Conservation (phyloP, 2,888 invertebrate genomes). For the Acholoe squamosa region DNA sequence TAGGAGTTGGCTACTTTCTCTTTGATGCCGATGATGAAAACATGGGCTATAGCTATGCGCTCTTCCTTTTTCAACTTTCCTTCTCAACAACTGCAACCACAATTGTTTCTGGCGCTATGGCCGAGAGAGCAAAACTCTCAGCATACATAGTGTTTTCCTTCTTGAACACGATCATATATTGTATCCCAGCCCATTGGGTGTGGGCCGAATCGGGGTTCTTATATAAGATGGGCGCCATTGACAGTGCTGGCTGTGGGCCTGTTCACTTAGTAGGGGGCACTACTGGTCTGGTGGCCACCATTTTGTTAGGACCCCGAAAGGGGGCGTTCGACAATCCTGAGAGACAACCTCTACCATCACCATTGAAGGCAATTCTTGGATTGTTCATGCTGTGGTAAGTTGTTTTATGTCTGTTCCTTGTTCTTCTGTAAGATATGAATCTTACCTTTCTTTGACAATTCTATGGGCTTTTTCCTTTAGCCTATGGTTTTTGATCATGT, state of each 20-base stretch:
- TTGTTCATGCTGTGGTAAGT: slow-evolving; percentile 77
- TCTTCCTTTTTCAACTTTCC: slow-evolving; percentile 83
- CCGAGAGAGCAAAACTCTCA: slow-evolving; percentile 79
- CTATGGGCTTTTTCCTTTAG: no score
- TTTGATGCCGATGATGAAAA: slow-evolving; percentile 80
- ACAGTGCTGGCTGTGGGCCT: slow-evolving; percentile 70
- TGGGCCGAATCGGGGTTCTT: slow-evolving; percentile 75
- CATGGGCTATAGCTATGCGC: slow-evolving; percentile 64
- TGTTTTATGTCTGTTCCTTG: neutral
- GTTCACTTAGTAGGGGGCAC: slow-evolving; percentile 87
- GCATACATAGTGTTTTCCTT: slow-evolving; percentile 80
- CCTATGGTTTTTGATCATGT: no score
- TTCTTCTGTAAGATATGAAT: no score
- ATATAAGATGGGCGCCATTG: slow-evolving; percentile 69
- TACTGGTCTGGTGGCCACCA: slow-evolving; percentile 92
- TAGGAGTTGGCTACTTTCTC: slow-evolving; percentile 77
- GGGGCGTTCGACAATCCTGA: slow-evolving; percentile 85
- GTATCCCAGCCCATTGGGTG: slow-evolving; percentile 83
- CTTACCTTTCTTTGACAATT: no score
- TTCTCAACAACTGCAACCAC: slow-evolving; percentile 92
- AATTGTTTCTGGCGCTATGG: slow-evolving; percentile 81
- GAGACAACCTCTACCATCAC: slow-evolving; percentile 60
- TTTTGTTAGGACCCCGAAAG: slow-evolving; percentile 93
- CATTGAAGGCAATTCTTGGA: slow-evolving; percentile 76
- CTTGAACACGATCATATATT: slow-evolving; percentile 77